Conservation (phyloP, 2,797 vertebrate species). For the Mormyrops boulengeri region DNA sequence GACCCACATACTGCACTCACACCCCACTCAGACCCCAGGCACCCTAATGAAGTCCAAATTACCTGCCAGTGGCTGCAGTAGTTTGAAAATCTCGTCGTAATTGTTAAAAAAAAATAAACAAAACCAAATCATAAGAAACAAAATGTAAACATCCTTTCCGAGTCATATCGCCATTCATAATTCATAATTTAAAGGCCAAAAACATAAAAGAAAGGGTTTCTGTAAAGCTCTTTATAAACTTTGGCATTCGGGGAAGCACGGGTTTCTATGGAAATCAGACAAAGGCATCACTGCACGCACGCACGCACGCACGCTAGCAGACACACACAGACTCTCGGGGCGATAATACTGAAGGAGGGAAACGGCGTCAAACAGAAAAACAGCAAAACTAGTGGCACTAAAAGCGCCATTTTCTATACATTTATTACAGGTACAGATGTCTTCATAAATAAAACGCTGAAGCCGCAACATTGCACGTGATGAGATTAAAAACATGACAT, state of each 20-base stretch:
- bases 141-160: conserved; percentile 56
- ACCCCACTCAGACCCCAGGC: not conserved
- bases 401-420: conserved; percentile 90
- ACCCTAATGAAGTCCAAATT: not conserved
- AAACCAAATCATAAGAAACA: conserved; percentile 45
- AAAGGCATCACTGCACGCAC: not conserved
- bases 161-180: conserved; percentile 33
- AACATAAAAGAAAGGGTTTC: conserved; percentile 36
- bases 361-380: conserved; percentile 69
- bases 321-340: conserved; percentile 42
- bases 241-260: conserved; percentile 57
- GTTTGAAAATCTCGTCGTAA: not conserved
- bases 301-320: not conserved
- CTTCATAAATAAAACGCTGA: conserved; percentile 99
- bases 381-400: conserved; percentile 85
- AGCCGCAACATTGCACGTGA: conserved; percentile 99
- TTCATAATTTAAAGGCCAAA: conserved; percentile 46
- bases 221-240: conserved; percentile 59
- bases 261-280: not conserved
- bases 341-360: conserved; percentile 62
- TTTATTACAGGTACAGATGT: conserved; percentile 98
- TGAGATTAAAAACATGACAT: conserved; percentile 77
- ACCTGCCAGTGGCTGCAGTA: not conserved
- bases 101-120: conserved; percentile 53
- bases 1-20: not conserved